phyloP scores from a whole-genome alignment of 2,113 vertebrate genomes.

The Dolichallabes microphthalmus region DNA sequence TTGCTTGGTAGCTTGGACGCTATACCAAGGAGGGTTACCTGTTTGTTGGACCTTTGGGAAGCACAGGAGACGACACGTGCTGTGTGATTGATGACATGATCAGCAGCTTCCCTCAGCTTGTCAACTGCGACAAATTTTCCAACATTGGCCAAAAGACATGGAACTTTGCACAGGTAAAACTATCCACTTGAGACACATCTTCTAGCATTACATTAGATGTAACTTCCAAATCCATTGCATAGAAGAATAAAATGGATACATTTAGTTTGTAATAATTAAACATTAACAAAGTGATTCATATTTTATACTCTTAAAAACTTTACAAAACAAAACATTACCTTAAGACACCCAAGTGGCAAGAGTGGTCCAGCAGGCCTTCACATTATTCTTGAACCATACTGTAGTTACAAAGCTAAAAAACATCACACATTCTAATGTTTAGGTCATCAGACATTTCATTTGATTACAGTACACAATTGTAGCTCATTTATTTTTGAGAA shows the following conservation, averaged over 20 bases:
- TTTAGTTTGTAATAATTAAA: background rate
- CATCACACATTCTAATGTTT: no score
- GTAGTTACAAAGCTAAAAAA: background rate
- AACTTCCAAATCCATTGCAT: background rate
- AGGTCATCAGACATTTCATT: no score
- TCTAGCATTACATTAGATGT: background rate
- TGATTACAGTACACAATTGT: no score
- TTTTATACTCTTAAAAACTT: background rate
- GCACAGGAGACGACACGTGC: conserved; percentile 86
- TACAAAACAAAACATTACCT: background rate
- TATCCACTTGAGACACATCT: background rate
- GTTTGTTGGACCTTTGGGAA: conserved; percentile 89
- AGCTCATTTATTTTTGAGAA: no score
- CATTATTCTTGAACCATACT: background rate
- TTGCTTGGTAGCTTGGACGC: conserved; percentile 79
- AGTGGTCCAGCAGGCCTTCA: background rate
- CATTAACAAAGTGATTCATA: background rate
- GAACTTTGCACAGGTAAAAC: conserved; percentile 90
- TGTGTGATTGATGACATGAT: conserved; percentile 88
- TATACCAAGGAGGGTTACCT: conserved; percentile 91
- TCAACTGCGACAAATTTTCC: conserved; percentile 89
- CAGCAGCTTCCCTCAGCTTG: conserved; percentile 84
- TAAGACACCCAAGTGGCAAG: background rate
- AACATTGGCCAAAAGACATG: conserved; percentile 86
- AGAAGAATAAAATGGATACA: background rate